Evolutionary conservation across 2,888 invertebrate species (phyloP), one percentile per base, ranked within the genome.

Genomic region (Orchesellides sinensis): DNA sequence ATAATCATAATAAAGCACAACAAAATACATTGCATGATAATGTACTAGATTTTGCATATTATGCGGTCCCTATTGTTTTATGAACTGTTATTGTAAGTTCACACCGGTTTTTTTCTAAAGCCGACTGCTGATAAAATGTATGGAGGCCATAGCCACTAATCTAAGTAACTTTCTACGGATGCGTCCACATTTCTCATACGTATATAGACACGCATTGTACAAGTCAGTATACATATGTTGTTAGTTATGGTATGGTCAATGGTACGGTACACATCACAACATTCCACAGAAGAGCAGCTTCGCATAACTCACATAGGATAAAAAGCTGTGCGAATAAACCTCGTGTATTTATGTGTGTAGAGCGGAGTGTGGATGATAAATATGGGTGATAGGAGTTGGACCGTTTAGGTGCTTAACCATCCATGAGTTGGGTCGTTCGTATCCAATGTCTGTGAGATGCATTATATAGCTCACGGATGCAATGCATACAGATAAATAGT

Each of bases 371-470:
- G 54, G 47, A 77, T 68, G 77, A 78, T 78, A 69, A 61, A 78
- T 78, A 61, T 49, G 59, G 65, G 52, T 27, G 78, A 69, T 78
- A 59, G 68, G 69, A 78, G 69, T 59, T 78, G 78, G 70, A 63
- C 79, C 79, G 79, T 79, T 79, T 79, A 70, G 70, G 63, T 54
- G 70, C 79, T 79, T 79, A 79, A 79, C 79, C 79, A 79, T 79
- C 79, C 79, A 70, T 79, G 79, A 70, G 70, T 65, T 78, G 35
- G 77, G 77, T 77, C 77, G 77, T 68, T 70, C 52, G 70, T 59
- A 59, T 75, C 66, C 59, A n/a, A n/a, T n/a, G n/a, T n/a, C n/a
- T n/a, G n/a, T n/a, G n/a, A n/a, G n/a, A n/a, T n/a, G n/a, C n/a
- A n/a, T n/a, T n/a, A n/a, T n/a, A n/a, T n/a, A n/a, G n/a, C n/a